Evolutionary conservation across 2,797 vertebrate species (phyloP), one percentile per base, ranked within the genome.

Genomic region (Acestrorhynchus altus): DNA sequence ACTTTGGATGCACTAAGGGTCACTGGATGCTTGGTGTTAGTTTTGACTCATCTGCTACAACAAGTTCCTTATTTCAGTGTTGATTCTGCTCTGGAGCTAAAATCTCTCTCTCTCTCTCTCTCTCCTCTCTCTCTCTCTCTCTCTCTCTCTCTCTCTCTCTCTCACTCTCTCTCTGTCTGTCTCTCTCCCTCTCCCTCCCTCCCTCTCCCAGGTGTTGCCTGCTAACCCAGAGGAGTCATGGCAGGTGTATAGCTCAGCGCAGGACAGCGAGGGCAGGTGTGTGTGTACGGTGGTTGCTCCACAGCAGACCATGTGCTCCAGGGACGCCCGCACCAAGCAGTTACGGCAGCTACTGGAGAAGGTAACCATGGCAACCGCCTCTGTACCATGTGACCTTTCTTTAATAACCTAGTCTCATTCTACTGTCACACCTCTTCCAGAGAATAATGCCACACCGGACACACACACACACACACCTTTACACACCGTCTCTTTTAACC

Each of bases 261-360:
- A 98, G 89, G 98, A 99, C 90, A 98, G 96, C 7, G 98, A 99
- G 90, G 98, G 98, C 70, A 93, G 96, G 88, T 99, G 98, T 88
- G 97, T 99, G 91, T 99, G 98, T 91, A 99, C 97, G 1, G 97
- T 99, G 92, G 98, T 99, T 78, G 98, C 98, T n/a, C 98, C 98
- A 22, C 97, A 99, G 88, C 97, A 99, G 93, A 96, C 96, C 83
- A 97, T 98, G 96, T 99, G 98, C 84, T 98, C 98, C 3, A 93
- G 97, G 66, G 98, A 99, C 10, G 96, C 97, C 86, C 95, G 96
- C 89, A 98, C 96, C 82, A 98, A 98, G 90, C 98, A 99, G 90
- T 96, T 99, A 89, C 94, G 97, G 89, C 98, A 99, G 91, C 96
- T 99, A 61, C 90, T 99, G 93, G 98, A 99, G 92, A 99, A 99